phyloP scores from a whole-genome alignment of 1,140 invertebrate species.

The Gonioctena quinquepunctata region DNA sequence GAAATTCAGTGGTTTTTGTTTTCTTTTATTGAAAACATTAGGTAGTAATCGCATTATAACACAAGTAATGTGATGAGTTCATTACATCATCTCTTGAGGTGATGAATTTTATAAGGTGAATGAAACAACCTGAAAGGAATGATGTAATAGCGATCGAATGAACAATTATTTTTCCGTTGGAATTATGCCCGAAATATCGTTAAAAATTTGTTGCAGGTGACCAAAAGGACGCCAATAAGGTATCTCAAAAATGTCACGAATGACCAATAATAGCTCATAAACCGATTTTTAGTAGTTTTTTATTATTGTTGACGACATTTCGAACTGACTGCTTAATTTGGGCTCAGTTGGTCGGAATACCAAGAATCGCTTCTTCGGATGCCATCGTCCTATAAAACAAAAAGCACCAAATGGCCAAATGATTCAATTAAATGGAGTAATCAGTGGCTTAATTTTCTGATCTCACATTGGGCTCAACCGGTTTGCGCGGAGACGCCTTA shows the following conservation, averaged over 20 bases:
- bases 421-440: slow-evolving; percentile 27
- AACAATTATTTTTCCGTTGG: too few relatives aligned
- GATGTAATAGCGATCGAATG: too few relatives aligned
- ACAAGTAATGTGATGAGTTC: too few relatives aligned
- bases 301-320: slow-evolving; percentile 8
- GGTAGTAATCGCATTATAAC: too few relatives aligned
- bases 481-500: neutral
- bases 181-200: neutral
- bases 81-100: too few relatives aligned
- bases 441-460: slow-evolving; percentile 13
- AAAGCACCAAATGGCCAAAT: slow-evolving; percentile 9
- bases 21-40: too few relatives aligned
- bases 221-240: neutral
- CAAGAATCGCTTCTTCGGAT: slow-evolving; percentile 12
- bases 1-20: too few relatives aligned
- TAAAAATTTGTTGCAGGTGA: neutral
- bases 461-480: neutral
- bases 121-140: too few relatives aligned
- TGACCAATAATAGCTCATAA: neutral
- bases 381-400: slow-evolving; percentile 4
- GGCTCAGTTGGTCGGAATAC: slow-evolving; percentile 11
- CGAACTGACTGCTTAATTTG: slow-evolving; percentile 14
- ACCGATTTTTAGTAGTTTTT: neutral
- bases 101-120: too few relatives aligned
- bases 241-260: neutral